A percentile compares a stretch with the other conserved stretches of the same genome.
These are phyloP conservation scores for Ernsta delagoae DNA, from an alignment of 2,888 invertebrate genomes.

Conservation along the genomic window DNA sequence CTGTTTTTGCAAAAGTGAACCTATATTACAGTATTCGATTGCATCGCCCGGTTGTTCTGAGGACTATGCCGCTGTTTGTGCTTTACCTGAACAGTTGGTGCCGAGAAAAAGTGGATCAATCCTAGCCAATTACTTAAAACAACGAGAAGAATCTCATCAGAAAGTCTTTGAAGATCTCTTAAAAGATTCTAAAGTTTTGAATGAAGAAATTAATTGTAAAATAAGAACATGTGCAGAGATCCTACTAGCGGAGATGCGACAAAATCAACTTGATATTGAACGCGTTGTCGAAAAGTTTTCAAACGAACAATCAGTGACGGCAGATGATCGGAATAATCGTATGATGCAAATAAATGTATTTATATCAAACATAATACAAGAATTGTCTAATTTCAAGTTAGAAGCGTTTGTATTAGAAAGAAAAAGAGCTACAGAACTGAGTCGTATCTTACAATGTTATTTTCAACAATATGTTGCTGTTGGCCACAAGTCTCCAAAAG, in stretches of 20 bases:
- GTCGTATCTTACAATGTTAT: slow-evolving; percentile 57
- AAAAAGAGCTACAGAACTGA: slow-evolving; percentile 62
- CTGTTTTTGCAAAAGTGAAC: slow-evolving; percentile 36
- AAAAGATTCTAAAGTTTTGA: slow-evolving; percentile 51
- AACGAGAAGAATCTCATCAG: slow-evolving; percentile 57
- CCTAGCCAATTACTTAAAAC: slow-evolving; percentile 62
- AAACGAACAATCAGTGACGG: slow-evolving; percentile 40
- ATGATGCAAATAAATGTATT: slow-evolving; percentile 52
- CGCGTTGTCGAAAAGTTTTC: slow-evolving; percentile 50
- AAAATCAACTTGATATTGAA: slow-evolving; percentile 59
- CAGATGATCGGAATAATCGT: slow-evolving; percentile 49
- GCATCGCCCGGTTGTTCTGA: slow-evolving; percentile 57
- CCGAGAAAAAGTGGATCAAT: slow-evolving; percentile 60
- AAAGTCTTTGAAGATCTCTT: slow-evolving; percentile 50
- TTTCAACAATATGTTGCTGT: slow-evolving; percentile 61
- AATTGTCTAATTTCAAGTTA: slow-evolving; percentile 56
- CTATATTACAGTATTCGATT: slow-evolving; percentile 41
- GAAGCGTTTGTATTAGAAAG: slow-evolving; percentile 61
- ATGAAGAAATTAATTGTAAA: slow-evolving; percentile 57
- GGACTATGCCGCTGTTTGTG: slow-evolving; percentile 64
- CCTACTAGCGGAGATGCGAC: slow-evolving; percentile 56
- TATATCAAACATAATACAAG: slow-evolving; percentile 50
- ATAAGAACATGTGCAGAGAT: slow-evolving; percentile 57
- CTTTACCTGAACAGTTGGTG: slow-evolving; percentile 64
- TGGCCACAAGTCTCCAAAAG: slow-evolving; percentile 61